Base-by-base conservation (phyloP, 2,113 vertebrate species). In the Syngnathus floridae region DNA sequence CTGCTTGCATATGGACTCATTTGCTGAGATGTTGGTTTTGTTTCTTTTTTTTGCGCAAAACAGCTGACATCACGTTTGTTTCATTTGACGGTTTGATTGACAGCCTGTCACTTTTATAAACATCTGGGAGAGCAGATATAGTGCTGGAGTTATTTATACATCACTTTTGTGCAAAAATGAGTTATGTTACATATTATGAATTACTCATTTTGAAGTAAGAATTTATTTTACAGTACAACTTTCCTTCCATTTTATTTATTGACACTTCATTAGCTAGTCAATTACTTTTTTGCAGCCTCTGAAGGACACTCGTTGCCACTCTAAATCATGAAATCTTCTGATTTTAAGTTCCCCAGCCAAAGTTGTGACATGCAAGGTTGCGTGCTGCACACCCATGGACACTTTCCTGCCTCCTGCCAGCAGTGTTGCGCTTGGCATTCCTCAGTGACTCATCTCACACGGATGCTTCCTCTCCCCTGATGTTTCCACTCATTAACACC, bases 401-500 rank as follows among this genome's bases (percentile, higher is more conserved):
- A 62, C 51, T 21, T 58, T 10, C 21, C 41, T 58, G 5, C 63
- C 16, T 55, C 22, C 17, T 26, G 19, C 46, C 26, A 56, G 69
- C 14, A 55, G n/a, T 58, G 62, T 55, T 66, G 45, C 59, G 11
- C 45, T 35, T 69, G 64, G 72, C 40, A 8, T 26, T 43, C 59
- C 72, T 38, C 21, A 38, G 62, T 64, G 63, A 54, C 69, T 72
- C 61, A 48, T 68, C 75, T 70, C 75, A n/a, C 14, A 16, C 48
- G 40, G 59, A 38, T 55, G 6, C 68, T 64, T 71, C 67, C 64
- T 60, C 64, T 81, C 56, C 65, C 57, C 45, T 2, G 17, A 58
- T 56, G 52, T 60, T 73, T 79, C 59, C 57, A 58, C 49, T 81
- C 78, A 82, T 79, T 81, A 81, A 59, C 65, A 74, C 22, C 17